Conservation (phyloP, 2,797 vertebrate genomes). For the Manis crassicaudata region DNA sequence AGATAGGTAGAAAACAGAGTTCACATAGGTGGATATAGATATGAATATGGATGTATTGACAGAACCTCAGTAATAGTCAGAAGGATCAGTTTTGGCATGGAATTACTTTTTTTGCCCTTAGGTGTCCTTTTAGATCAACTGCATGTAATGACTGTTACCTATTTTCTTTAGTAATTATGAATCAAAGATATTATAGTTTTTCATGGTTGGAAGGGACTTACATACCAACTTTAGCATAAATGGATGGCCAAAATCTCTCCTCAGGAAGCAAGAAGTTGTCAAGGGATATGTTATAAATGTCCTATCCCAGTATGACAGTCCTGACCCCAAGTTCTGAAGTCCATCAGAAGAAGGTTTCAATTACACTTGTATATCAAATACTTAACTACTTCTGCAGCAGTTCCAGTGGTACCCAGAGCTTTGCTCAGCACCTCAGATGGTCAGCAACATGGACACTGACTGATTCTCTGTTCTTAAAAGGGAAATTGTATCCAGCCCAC, state of each 20-base stretch:
- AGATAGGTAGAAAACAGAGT: background rate
- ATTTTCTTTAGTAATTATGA: constrained; percentile 25
- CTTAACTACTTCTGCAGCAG: background rate
- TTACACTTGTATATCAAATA: background rate
- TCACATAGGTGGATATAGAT: background rate
- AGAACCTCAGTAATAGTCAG: background rate
- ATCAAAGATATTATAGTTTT: background rate
- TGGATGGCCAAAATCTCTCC: background rate
- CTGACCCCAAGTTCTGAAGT: background rate
- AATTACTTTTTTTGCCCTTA: background rate
- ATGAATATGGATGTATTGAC: background rate
- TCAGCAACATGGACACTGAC: background rate
- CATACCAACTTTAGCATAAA: background rate
- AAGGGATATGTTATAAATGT: background rate
- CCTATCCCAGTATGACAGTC: too few relatives aligned
- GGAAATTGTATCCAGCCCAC: background rate
- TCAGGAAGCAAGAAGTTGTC: background rate
- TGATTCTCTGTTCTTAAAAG: background rate
- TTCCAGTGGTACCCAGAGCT: background rate
- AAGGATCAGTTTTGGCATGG: background rate
- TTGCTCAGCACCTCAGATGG: background rate
- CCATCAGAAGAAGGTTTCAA: background rate
- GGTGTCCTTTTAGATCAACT: background rate
- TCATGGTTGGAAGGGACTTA: background rate
- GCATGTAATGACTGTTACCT: background rate